Base-by-base conservation (phyloP, 2,888 invertebrate genomes). In the Xanthorhoe designata region DNA sequence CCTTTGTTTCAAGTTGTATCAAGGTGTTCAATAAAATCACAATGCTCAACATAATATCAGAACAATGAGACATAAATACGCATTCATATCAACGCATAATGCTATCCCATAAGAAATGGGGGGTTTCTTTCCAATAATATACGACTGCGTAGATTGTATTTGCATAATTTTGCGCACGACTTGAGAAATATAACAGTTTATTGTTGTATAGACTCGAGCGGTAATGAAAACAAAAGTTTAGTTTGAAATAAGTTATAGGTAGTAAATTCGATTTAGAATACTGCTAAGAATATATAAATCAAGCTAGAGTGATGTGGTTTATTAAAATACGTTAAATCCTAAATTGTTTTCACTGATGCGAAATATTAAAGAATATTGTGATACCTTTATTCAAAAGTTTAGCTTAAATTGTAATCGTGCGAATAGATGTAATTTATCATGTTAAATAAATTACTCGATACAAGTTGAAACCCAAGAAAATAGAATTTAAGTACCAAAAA, bases 61-160 rank as follows among this genome's bases (percentile, higher is more conserved):
- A 91, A 92, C 91, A 92, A 92, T 92, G 84, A 82, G 86, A 86
- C 80, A 91, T 92, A 92, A 92, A 92, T 84, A 88, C 82, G 81
- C 80, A 78, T 78, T 81, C 83, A 85, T 87, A 91, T 90, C 87
- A 88, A 90, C 87, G 82, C 83, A 87, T 88, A 86, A 88, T 87
- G 82, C 82, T 82, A 82, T 85, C 78, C 80, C 77, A 76, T 78
- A 82, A 82, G 84, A 86, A 89, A 81, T 78, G 75, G 75, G 77
- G 81, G 84, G 85, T 79, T 88, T 88, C 87, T 86, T 87, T 90
- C 86, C 84, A 87, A 88, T 86, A 88, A 78, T 81, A 76, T 74
- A 71, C 73, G 63, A 75, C 70, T 71, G 70, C 54, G 78, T 73
- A 74, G 74, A 74, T 75, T 72, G 81, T 83, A 78, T 82, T 78